Conservation (phyloP, 2,113 vertebrate species). For the Naja naja region DNA sequence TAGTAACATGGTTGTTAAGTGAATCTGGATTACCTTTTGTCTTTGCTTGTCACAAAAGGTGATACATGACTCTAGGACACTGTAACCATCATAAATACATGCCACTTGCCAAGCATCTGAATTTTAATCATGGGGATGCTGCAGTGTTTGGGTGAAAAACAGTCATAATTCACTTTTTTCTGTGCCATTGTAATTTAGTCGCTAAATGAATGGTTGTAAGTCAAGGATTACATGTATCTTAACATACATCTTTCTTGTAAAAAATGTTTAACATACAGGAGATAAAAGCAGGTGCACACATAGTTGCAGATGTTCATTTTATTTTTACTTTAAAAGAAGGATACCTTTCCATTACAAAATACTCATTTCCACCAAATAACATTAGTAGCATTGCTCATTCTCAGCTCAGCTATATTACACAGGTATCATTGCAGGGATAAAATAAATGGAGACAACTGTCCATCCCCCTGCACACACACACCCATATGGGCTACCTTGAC, state of each 20-base stretch:
- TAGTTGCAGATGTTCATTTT: neutral
- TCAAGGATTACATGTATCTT: neutral
- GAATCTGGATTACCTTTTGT: neutral
- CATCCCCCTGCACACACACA: no score
- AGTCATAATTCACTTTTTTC: neutral
- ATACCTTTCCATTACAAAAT: neutral
- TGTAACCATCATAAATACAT: neutral
- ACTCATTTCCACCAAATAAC: neutral
- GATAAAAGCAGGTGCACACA: neutral
- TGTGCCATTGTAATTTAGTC: neutral
- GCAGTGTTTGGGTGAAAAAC: neutral
- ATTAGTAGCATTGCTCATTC: neutral
- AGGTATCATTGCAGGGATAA: neutral
- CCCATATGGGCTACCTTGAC: neutral
- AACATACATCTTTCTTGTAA: neutral
- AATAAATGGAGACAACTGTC: neutral
- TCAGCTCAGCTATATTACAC: neutral
- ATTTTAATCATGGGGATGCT: neutral
- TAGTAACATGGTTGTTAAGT: neutral
- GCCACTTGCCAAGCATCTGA: no score
- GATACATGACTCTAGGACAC: neutral
- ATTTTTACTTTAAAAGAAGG: neutral
- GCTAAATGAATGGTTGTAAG: neutral
- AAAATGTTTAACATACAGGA: neutral
- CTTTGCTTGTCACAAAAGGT: neutral